Conservation (phyloP, 2,113 vertebrate genomes). For the Ageneiosus marmoratus region DNA sequence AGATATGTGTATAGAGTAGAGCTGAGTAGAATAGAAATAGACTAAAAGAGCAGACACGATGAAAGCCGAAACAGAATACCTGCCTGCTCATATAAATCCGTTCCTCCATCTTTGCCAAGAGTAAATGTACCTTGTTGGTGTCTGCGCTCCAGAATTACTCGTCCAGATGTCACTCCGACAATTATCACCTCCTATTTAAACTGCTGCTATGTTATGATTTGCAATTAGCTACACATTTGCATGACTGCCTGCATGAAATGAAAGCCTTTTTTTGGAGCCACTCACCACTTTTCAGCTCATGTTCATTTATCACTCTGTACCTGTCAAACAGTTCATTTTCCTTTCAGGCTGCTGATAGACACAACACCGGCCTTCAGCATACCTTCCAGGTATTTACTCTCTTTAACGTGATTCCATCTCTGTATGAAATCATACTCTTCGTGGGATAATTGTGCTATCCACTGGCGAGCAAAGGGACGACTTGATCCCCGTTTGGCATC, state of each 20-base stretch:
- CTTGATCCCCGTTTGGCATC: neutral
- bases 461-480: neutral
- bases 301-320: neutral
- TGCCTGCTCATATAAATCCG: neutral
- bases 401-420: neutral
- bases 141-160: neutral
- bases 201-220: neutral
- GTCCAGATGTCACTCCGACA: neutral
- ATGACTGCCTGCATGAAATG: neutral
- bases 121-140: neutral
- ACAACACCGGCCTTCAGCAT: neutral
- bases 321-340: neutral
- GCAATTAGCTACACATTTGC: neutral
- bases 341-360: neutral
- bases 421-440: neutral
- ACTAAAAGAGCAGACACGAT: neutral
- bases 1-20: neutral
- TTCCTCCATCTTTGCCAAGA: neutral
- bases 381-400: neutral
- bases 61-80: neutral
- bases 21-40: neutral
- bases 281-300: neutral
- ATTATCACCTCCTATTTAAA: neutral
- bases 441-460: neutral
- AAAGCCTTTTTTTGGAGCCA: neutral